Conservation (phyloP, 2,888 invertebrate genomes). For the Punctoribates punctum region DNA sequence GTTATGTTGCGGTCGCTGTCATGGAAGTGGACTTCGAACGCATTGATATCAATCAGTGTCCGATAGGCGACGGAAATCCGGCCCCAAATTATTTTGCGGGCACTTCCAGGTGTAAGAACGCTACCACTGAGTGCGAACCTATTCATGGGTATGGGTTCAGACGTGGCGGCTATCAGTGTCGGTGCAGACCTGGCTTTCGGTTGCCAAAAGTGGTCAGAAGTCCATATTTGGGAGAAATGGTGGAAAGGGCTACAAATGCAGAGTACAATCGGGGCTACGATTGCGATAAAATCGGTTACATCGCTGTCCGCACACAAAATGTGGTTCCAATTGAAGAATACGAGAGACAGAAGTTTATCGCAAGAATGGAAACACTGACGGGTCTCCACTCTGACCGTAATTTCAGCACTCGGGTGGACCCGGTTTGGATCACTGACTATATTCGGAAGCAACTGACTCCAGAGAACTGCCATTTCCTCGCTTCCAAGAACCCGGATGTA, state of each 20-base stretch:
- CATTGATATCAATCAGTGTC: constrained; percentile 97
- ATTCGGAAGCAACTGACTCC: constrained; percentile 42
- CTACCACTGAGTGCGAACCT: constrained; percentile 94
- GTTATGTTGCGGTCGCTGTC: constrained; percentile 85
- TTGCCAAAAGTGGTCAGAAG: constrained; percentile 79
- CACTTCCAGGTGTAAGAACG: constrained; percentile 83
- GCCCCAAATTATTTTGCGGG: constrained; percentile 82
- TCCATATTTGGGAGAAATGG: constrained; percentile 86
- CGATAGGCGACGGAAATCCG: constrained; percentile 77
- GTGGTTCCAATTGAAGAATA: constrained; percentile 45
- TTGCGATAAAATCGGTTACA: constrained; percentile 86
- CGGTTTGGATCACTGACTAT: constrained; percentile 46
- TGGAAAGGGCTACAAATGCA: constrained; percentile 85
- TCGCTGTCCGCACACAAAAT: constrained; percentile 51
- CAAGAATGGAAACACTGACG: constrained; percentile 42
- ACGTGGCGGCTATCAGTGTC: constrained; percentile 89
- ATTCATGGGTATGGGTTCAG: constrained; percentile 92
- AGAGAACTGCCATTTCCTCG: constrained; percentile 30
- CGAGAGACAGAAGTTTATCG: constrained; percentile 44
- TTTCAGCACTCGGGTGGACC: constrained; percentile 46
- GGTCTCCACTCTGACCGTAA: constrained; percentile 45
- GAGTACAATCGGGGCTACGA: constrained; percentile 84
- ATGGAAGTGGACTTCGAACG: constrained; percentile 94
- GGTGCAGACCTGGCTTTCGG: constrained; percentile 82
- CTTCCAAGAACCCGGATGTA: constrained; percentile 60